These are phyloP conservation scores for Gasterosteus nipponicus DNA, from an alignment of 2,113 vertebrate genomes.

Conservation along the genomic window DNA sequence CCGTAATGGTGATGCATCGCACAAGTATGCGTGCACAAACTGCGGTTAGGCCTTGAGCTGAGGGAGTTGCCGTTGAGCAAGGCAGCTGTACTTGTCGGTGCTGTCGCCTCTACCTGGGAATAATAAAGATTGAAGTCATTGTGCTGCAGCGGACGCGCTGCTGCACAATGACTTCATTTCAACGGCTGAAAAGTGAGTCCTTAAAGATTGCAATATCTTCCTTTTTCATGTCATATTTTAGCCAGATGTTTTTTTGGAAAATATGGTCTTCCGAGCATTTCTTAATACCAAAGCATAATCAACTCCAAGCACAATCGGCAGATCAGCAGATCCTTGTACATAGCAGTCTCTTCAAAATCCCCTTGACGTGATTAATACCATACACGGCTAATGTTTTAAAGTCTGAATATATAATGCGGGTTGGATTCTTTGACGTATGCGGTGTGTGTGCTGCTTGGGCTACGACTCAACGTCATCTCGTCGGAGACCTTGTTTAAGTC, in stretches of 20 bases:
- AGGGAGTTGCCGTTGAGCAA: conserved; percentile 45
- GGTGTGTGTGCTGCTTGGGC: conserved; percentile 8
- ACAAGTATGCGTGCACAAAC: neutral
- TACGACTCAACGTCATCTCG: neutral
- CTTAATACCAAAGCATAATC: conserved; percentile 23
- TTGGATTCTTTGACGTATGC: conserved; percentile 12
- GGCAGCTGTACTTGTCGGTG: conserved; percentile 34
- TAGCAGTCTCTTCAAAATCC: neutral
- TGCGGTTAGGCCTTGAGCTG: neutral
- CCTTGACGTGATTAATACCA: conserved; percentile 23
- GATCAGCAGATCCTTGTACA: conserved; percentile 6
- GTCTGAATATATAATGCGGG: neutral
- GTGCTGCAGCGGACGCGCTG: neutral
- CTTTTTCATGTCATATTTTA: conserved; percentile 12
- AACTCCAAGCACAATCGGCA: neutral
- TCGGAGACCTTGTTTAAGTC: conserved; percentile 1
- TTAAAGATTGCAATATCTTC: conserved; percentile 26
- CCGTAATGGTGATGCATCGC: conserved; percentile 6
- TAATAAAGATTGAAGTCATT: conserved; percentile 25
- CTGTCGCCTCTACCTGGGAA: conserved; percentile 26
- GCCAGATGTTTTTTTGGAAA: conserved; percentile 14
- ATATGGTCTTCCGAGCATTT: neutral
- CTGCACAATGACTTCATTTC: conserved; percentile 1
- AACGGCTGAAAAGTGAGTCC: neutral
- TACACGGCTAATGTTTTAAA: conserved; percentile 20